Evolutionary conservation across 2,797 vertebrate species (phyloP).

Genomic region (Rhinogobio ventralis): DNA sequence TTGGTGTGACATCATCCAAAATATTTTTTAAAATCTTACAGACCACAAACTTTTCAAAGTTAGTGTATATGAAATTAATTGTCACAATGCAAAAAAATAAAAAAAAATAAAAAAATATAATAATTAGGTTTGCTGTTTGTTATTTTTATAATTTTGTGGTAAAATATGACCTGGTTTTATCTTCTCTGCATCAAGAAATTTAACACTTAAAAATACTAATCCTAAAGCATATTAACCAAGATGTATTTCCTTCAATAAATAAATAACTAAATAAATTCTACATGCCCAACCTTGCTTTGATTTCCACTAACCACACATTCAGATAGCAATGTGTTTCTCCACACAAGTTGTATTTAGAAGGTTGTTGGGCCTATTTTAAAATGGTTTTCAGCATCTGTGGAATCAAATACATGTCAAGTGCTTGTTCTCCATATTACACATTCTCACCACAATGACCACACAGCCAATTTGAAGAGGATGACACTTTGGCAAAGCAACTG

Average conservation of each 20-base stretch:
- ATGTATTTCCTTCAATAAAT: background rate
- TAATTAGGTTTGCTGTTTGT: background rate
- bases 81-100: background rate
- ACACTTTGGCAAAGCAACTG: constrained; percentile 67
- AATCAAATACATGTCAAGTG: constrained; percentile 59
- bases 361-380: constrained; percentile 23
- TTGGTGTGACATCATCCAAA: background rate
- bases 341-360: background rate
- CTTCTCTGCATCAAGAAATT: background rate
- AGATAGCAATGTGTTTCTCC: background rate
- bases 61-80: background rate
- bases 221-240: background rate
- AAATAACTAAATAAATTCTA: too few relatives aligned
- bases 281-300: too few relatives aligned
- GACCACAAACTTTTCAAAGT: too few relatives aligned
- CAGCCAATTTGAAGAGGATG: constrained; percentile 35
- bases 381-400: constrained; percentile 30
- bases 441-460: constrained; percentile 61
- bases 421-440: constrained; percentile 59
- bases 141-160: background rate
- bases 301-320: constrained; percentile 6
- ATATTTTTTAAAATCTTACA: too few relatives aligned
- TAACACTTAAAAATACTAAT: background rate
- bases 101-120: too few relatives aligned
- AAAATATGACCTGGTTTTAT: background rate